Conservation (phyloP, 2,888 invertebrate species). For the Trachelus iudaicus region DNA sequence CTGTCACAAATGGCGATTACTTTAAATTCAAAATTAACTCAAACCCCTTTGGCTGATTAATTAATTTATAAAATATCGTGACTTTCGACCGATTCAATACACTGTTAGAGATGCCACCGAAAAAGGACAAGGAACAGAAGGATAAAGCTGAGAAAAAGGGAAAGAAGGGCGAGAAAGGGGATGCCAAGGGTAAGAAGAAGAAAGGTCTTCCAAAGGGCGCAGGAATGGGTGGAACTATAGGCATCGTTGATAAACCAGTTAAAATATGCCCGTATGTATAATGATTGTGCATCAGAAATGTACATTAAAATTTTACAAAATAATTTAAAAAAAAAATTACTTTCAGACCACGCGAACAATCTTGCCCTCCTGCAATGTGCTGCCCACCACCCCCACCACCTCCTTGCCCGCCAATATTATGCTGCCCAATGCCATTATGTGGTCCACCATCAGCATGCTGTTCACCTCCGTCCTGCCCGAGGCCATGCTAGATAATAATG, state of each 20-base stretch:
- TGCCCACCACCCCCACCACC: constrained; percentile 14
- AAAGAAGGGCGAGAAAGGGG: not conserved
- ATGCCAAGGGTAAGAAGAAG: constrained; percentile 16
- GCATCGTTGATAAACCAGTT: constrained; percentile 26
- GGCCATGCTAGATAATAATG: constrained; percentile 18
- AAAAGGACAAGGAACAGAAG: constrained; percentile 1
- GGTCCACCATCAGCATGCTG: constrained; percentile 14
- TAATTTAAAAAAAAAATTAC: too few species aligned
- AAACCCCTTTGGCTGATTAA: not conserved
- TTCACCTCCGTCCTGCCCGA: constrained; percentile 13
- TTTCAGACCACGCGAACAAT: too few species aligned
- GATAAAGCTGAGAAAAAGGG: constrained; percentile 1
- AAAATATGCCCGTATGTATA: constrained; percentile 30
- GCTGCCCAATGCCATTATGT: constrained; percentile 19
- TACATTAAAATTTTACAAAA: not conserved
- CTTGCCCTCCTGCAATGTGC: not conserved
- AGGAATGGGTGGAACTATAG: constrained; percentile 35
- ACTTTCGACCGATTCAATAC: not conserved
- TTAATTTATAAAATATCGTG: not conserved
- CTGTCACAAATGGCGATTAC: not conserved
- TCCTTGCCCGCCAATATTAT: constrained; percentile 18
- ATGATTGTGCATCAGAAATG: not conserved
- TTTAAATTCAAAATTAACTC: constrained; percentile 5
- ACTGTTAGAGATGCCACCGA: constrained; percentile 13
- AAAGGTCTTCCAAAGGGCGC: constrained; percentile 29